Conservation (phyloP, 2,113 vertebrate species). For the Megaptera novaeangliae region DNA sequence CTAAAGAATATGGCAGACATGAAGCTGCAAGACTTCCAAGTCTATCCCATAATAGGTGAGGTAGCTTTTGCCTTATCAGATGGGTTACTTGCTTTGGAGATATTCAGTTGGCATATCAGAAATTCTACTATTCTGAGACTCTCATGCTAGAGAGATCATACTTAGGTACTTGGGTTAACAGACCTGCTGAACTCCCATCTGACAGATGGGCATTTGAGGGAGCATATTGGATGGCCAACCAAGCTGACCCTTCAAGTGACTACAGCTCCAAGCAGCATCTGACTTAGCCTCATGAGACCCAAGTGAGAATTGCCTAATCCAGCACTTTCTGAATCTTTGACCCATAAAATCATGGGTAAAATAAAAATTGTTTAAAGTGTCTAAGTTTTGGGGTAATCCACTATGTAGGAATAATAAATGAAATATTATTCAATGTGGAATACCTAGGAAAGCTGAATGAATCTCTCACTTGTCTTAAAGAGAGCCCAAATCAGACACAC, state of each 20-base stretch:
- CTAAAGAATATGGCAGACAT: not conserved
- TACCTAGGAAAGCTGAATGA: not conserved
- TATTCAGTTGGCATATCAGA: not conserved
- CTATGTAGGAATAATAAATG: not conserved
- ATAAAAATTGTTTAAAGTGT: not conserved
- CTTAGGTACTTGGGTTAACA: not conserved
- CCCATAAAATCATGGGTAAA: not conserved
- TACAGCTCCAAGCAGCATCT: not conserved
- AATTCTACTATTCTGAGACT: not conserved
- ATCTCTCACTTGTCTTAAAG: not conserved
- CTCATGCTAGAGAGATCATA: not conserved
- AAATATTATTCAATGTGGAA: not conserved
- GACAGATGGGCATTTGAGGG: not conserved
- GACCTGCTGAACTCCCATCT: not conserved
- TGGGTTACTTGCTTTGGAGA: not conserved
- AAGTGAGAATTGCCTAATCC: not conserved
- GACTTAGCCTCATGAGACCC: not conserved
- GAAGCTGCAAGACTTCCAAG: not conserved
- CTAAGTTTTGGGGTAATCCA: not conserved
- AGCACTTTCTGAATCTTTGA: not conserved
- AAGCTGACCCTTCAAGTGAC: not conserved
- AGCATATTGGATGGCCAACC: not conserved
- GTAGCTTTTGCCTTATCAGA: not conserved
- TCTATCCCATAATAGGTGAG: not conserved
- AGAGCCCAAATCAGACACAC: not conserved